These are phyloP conservation scores for Luscinia megarhynchos DNA, from an alignment of 2,797 vertebrate species.

Conservation along the genomic window DNA sequence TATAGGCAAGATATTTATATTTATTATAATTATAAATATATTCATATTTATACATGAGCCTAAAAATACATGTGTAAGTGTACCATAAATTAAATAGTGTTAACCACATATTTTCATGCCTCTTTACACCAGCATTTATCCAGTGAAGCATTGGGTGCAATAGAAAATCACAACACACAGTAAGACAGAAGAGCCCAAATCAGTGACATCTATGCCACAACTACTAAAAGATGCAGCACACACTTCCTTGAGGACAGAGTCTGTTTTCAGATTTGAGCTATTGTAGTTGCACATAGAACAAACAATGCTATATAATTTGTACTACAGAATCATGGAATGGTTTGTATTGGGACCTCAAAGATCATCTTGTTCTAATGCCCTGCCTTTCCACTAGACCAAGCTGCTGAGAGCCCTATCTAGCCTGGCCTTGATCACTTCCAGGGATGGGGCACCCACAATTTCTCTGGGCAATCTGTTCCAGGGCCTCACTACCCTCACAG, in stretches of 20 bases:
- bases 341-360: background rate
- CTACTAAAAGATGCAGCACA: background rate
- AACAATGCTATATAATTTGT: background rate
- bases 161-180: background rate
- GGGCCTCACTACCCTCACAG: background rate
- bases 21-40: too few relatives aligned
- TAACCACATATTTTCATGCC: background rate
- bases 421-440: background rate
- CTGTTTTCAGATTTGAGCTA: background rate
- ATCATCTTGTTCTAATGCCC: fast-evolving
- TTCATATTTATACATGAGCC: background rate
- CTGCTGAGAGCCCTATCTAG: background rate
- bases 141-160: background rate
- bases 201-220: background rate
- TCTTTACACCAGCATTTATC: background rate
- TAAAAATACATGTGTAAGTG: background rate
- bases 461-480: background rate
- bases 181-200: background rate
- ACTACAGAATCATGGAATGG: background rate
- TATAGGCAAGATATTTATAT: background rate
- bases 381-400: background rate
- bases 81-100: background rate
- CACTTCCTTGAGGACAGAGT: background rate
- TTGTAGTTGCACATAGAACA: background rate
- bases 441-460: background rate